Percentiles rank a stretch among this genome's conserved stretches.
Evolutionary conservation across 2,888 invertebrate genomes (phyloP).

Genomic region (Drosophila suboccidentalis): DNA sequence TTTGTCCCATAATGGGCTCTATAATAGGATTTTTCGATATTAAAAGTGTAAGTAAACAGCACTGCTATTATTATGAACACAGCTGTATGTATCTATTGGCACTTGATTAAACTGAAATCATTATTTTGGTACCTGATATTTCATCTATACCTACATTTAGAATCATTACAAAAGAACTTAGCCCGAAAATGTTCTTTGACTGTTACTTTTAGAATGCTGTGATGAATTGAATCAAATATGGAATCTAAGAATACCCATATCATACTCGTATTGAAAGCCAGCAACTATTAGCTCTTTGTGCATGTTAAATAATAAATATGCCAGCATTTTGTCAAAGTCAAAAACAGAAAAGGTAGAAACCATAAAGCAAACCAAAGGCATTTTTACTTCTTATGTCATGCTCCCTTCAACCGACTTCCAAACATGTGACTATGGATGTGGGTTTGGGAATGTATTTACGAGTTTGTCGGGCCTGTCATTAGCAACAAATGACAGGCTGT

Average conservation of each 20-base stretch:
- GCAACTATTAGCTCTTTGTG: constrained; percentile 34
- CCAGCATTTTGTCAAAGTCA: constrained; percentile 73
- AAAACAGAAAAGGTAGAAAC: constrained; percentile 45
- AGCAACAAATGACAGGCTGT: constrained; percentile 50
- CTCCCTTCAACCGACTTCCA: constrained; percentile 2
- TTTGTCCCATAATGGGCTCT: no score
- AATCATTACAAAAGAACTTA: neutral
- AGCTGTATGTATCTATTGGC: neutral
- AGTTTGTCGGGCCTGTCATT: constrained; percentile 46
- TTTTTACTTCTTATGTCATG: constrained; percentile 40
- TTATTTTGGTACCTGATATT: neutral
- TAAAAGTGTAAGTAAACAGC: no score
- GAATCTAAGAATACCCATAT: neutral
- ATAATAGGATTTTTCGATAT: no score
- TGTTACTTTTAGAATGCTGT: constrained; percentile 5
- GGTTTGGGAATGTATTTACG: constrained; percentile 5
- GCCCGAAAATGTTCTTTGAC: neutral
- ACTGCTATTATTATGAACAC: no score
- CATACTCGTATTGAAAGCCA: neutral
- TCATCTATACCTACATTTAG: neutral
- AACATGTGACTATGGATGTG: constrained; percentile 1
- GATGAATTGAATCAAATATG: constrained; percentile 7
- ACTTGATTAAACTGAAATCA: neutral
- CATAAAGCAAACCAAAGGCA: constrained; percentile 19
- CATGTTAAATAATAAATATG: constrained; percentile 51